A percentile compares a stretch with the other conserved stretches of the same genome.
Evolutionary conservation across 2,888 invertebrate species (phyloP).

Genomic region (Melanchra persicariae): DNA sequence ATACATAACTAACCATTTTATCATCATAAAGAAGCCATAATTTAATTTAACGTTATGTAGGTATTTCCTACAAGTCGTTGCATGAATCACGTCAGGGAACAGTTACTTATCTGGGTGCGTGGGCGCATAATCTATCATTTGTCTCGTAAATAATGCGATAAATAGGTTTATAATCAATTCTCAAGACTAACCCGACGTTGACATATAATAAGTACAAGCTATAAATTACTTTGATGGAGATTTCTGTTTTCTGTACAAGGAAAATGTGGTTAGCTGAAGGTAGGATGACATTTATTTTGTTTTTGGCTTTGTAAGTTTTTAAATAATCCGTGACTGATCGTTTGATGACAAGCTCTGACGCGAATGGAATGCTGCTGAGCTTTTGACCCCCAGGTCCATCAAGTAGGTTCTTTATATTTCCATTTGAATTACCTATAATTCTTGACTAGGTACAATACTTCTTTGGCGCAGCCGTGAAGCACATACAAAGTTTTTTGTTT

Average conservation of each 20-base stretch:
- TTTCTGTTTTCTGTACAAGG: conserved; percentile 47
- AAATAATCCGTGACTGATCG: conserved; percentile 6
- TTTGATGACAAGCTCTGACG: background rate
- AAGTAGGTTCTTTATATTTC: background rate
- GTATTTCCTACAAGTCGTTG: conserved; percentile 34
- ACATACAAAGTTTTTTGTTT: no score
- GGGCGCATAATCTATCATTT: conserved; percentile 62
- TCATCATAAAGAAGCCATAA: conserved; percentile 20
- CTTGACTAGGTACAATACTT: no score
- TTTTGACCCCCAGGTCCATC: background rate
- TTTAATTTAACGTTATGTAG: conserved; percentile 25
- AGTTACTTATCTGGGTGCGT: conserved; percentile 51
- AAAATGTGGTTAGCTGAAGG: conserved; percentile 31
- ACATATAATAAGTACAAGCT: conserved; percentile 53
- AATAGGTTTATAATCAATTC: conserved; percentile 62
- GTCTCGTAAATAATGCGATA: conserved; percentile 62
- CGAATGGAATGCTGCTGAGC: background rate
- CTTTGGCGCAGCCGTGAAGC: no score
- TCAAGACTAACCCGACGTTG: conserved; percentile 37
- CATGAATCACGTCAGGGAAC: conserved; percentile 48
- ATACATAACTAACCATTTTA: background rate
- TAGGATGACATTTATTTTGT: conserved; percentile 26
- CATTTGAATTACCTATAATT: background rate
- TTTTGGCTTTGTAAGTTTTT: conserved; percentile 16
- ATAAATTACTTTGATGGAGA: conserved; percentile 57